Conservation (phyloP, 2,113 vertebrate species). For the Zeus faber region DNA sequence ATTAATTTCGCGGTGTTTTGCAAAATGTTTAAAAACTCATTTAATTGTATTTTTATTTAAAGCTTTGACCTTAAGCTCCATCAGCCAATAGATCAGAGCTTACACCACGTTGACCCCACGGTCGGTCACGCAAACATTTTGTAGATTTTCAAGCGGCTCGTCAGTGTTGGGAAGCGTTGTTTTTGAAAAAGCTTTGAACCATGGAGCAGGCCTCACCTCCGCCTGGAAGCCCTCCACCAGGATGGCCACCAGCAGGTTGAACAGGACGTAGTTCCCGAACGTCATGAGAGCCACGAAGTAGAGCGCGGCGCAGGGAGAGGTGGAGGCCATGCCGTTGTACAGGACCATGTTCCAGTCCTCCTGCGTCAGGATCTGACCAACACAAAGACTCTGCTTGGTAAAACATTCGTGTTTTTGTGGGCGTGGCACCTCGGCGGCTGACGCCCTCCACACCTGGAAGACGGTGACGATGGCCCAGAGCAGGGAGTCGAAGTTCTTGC, state of each 20-base stretch:
- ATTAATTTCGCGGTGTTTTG: too few species aligned
- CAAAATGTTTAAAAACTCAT: too few species aligned
- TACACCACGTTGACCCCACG: too few species aligned
- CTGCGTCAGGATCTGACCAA: constrained; percentile 90
- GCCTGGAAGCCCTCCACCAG: constrained; percentile 98
- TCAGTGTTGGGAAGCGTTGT: too few species aligned
- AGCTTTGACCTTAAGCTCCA: too few species aligned
- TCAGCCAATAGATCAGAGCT: too few species aligned
- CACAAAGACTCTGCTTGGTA: constrained; percentile 9
- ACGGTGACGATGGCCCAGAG: constrained; percentile 98
- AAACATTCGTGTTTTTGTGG: too few species aligned
- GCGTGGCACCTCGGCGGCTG: too few species aligned
- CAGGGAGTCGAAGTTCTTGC: constrained; percentile 97
- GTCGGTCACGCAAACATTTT: not conserved
- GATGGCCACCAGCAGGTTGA: constrained; percentile 96
- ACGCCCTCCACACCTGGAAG: constrained; percentile 82
- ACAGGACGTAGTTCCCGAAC: constrained; percentile 97
- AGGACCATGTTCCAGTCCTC: constrained; percentile 99
- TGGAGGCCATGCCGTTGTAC: constrained; percentile 95
- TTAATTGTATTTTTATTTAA: too few species aligned
- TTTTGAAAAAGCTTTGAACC: too few species aligned
- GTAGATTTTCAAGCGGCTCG: not conserved
- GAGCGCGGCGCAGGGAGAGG: constrained; percentile 91
- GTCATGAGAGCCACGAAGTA: constrained; percentile 99
- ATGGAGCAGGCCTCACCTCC: constrained; percentile 79